phyloP scores from a whole-genome alignment of 2,888 invertebrate genomes.

The Rhimphoctona megacephalus region DNA sequence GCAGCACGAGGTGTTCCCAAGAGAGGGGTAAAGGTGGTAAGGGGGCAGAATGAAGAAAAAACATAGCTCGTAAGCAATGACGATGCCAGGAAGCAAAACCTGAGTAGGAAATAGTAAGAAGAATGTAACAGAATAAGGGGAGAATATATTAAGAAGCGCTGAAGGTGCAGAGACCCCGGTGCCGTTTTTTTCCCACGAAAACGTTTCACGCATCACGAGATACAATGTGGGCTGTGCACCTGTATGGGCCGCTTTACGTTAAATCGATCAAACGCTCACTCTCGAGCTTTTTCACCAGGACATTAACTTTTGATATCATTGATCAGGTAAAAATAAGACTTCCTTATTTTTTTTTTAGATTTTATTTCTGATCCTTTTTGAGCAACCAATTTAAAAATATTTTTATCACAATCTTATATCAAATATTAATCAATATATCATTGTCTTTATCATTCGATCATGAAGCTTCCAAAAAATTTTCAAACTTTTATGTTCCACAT shows the following conservation, averaged over 20 bases:
- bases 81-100: constrained; percentile 31
- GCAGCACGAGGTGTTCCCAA: constrained; percentile 51
- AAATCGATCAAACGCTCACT: background rate
- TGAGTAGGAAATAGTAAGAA: constrained; percentile 39
- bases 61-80: constrained; percentile 16
- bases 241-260: background rate
- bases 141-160: constrained; percentile 43
- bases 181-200: constrained; percentile 62
- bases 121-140: constrained; percentile 38
- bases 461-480: background rate
- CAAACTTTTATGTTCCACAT: background rate
- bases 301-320: background rate
- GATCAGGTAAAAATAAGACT: background rate
- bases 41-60: background rate
- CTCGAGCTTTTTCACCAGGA: background rate
- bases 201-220: constrained; percentile 59
- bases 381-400: background rate
- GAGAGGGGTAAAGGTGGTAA: background rate
- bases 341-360: background rate
- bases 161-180: constrained; percentile 51
- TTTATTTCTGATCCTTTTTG: background rate
- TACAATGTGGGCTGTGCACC: constrained; percentile 25
- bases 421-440: background rate
- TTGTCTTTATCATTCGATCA: background rate
- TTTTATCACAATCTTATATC: background rate